Percentiles rank a stretch among this genome's conserved stretches.
Conservation (phyloP, 2,888 invertebrate genomes). For the Trypoxylon attenuatum region DNA sequence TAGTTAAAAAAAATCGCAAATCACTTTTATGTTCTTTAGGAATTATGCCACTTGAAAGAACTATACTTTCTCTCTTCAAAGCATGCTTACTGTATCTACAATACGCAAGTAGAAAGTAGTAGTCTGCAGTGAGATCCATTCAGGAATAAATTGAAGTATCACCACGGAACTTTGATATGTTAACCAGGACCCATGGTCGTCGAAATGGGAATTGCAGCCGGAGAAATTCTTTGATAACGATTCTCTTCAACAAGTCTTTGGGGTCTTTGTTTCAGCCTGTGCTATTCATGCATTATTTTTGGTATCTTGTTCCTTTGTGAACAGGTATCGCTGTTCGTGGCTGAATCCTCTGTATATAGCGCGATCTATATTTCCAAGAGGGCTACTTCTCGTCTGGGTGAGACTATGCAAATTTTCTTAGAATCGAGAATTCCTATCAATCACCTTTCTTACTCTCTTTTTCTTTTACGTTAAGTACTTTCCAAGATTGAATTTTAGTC, state of each 20-base stretch:
- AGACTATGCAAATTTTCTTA: conserved; percentile 56
- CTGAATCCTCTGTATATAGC: conserved; percentile 12
- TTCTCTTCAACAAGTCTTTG: conserved; percentile 43
- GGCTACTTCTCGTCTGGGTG: conserved; percentile 47
- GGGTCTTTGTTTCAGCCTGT: conserved; percentile 11
- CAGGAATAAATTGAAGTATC: conserved; percentile 71
- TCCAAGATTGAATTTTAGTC: too few relatives aligned
- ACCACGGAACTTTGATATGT: conserved; percentile 69
- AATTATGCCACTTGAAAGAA: too few relatives aligned
- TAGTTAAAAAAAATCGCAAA: too few relatives aligned
- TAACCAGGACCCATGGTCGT: conserved; percentile 60
- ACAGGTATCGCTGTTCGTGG: not conserved
- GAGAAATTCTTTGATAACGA: conserved; percentile 62
- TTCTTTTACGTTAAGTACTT: too few relatives aligned
- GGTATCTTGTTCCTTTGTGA: not conserved
- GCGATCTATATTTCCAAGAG: conserved; percentile 54
- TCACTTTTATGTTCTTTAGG: too few relatives aligned
- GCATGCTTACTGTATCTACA: too few relatives aligned
- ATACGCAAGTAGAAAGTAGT: too few relatives aligned
- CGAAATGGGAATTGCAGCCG: conserved; percentile 26
- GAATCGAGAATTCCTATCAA: conserved; percentile 9
- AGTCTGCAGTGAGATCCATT: too few relatives aligned
- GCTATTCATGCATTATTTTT: not conserved
- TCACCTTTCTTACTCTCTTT: conserved; percentile 15
- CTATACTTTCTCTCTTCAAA: too few relatives aligned